Base-by-base conservation (phyloP, 2,888 invertebrate species). In the Drosophila lacicola region DNA sequence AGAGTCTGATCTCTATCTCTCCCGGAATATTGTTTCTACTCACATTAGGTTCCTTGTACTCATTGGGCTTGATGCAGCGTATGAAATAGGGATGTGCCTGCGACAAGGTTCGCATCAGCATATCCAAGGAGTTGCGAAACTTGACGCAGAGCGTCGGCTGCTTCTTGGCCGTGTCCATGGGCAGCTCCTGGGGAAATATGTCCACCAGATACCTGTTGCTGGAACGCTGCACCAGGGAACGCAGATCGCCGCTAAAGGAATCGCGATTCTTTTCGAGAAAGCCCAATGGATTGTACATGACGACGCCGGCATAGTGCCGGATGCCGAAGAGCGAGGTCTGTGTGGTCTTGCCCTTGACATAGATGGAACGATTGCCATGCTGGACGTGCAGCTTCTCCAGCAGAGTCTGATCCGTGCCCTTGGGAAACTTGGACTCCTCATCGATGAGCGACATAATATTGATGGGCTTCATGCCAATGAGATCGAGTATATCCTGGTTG, bases 241-340 rank as follows among this genome's bases (percentile, higher is more conserved):
- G 95, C 45, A 98, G 93, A 92, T 99, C 98, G 45, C 95, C 94
- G 88, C 97, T 98, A 90, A 98, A 96, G 17, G 97, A 96, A 91
- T 99, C 98, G 21, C 98, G 94, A 93, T 99, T 99, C 93, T 98
- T 99, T 89, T 98, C 98, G 69, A 99, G 93, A 89, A 99, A 99
- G 95, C 97, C 97, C 93, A 95, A 93, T 1, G 97, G 95, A 89
- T 97, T 95, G 90, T 99, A 99, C 91, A 95, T 95, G 4, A 99
- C 98, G 55, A 95, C 94, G 14, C 98, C 99, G 62, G 98, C 98
- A 93, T 97, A 99, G 93, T 99, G 99, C 78, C 95, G 95, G 14
- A 99, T 95, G 36, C 98, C 98, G 93, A 99, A 99, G 9, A 95
- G 94, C 58, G 96, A 95, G 66, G 96, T 96, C 68, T 96, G 95